Conservation (phyloP, 2,888 invertebrate genomes). For the Unio delphinus region DNA sequence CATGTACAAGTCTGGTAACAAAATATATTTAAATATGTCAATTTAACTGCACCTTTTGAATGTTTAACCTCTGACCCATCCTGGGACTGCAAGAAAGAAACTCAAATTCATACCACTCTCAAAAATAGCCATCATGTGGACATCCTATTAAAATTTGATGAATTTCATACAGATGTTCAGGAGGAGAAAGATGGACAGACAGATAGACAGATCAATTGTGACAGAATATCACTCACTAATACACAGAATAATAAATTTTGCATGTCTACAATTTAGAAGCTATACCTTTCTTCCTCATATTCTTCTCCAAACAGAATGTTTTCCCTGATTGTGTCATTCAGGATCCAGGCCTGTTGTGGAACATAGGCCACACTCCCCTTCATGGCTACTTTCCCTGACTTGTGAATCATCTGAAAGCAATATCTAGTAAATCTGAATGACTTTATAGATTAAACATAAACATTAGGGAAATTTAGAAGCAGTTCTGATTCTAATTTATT, state of each 20-base stretch:
- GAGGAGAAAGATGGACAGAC: neutral
- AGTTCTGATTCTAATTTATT: no score
- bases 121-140: neutral
- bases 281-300: conserved; percentile 80
- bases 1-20: no score
- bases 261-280: no score
- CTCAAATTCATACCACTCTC: neutral
- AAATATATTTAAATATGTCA: no score
- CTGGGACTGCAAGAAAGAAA: no score
- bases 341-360: conserved; percentile 88
- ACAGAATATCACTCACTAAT: neutral
- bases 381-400: conserved; percentile 53
- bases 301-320: conserved; percentile 91
- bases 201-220: neutral
- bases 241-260: no score
- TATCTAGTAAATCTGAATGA: no score
- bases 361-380: conserved; percentile 75
- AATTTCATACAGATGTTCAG: neutral
- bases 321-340: conserved; percentile 91
- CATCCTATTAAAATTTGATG: neutral
- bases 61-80: no score
- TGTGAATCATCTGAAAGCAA: conserved; percentile 49
- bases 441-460: no score
- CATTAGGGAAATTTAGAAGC: no score
- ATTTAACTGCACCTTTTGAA: no score